These are phyloP conservation scores for Trichechus manatus DNA, from an alignment of 2,113 vertebrate species.

Conservation along the genomic window DNA sequence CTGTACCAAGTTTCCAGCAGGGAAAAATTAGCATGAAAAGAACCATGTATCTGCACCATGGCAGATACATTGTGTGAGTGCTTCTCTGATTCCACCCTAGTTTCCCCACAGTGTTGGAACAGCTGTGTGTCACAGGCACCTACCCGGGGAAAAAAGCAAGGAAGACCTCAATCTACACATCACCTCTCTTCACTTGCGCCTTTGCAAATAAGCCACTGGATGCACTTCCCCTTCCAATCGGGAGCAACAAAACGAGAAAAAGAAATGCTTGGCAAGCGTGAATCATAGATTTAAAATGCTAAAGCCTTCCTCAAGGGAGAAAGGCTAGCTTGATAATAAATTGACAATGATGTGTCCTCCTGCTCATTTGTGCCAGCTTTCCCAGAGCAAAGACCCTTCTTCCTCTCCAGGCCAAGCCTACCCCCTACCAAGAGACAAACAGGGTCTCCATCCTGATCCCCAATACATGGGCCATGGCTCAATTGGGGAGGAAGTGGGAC, in stretches of 20 bases:
- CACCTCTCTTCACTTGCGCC: neutral
- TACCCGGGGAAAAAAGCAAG: neutral
- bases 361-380: conserved; percentile 36
- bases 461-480: neutral
- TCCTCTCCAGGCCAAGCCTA: neutral
- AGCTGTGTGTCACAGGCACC: conserved; percentile 15
- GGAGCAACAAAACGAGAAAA: conserved; percentile 48
- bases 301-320: conserved; percentile 42
- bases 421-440: neutral
- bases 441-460: neutral
- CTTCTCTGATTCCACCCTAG: neutral
- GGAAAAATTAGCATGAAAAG: conserved; percentile 50
- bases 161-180: conserved; percentile 25
- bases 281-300: conserved; percentile 57
- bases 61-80: neutral
- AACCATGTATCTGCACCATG: no score
- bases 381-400: conserved; percentile 14
- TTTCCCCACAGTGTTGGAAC: neutral
- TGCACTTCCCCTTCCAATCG: conserved; percentile 24
- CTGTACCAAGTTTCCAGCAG: conserved; percentile 43
- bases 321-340: conserved; percentile 60
- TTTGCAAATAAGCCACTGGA: conserved; percentile 61
- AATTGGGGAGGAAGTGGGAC: neutral
- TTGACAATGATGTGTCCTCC: conserved; percentile 2
- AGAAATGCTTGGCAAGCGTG: conserved; percentile 39